These are phyloP conservation scores for Takifugu ocellatus DNA, from an alignment of 2,797 vertebrate genomes.

Conservation along the genomic window DNA sequence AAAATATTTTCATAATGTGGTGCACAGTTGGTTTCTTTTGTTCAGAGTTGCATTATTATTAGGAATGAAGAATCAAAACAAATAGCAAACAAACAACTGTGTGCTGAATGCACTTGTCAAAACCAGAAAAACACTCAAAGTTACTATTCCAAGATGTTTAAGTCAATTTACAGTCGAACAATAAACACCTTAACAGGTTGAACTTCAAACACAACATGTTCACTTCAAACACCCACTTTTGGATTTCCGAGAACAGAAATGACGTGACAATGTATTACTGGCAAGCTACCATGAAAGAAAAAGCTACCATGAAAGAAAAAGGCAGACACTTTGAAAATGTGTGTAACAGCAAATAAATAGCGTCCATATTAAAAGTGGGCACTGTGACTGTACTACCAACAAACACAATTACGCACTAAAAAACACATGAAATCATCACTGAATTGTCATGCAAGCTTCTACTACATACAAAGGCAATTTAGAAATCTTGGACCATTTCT, in stretches of 20 bases:
- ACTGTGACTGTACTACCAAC: constrained; percentile 46
- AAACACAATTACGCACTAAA: constrained; percentile 51
- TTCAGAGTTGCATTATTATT: constrained; percentile 56
- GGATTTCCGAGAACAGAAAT: constrained; percentile 11
- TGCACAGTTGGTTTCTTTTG: constrained; percentile 55
- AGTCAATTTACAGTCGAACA: constrained; percentile 71
- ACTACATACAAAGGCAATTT: constrained; percentile 39
- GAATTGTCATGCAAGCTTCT: constrained; percentile 26
- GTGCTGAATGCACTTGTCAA: constrained; percentile 58
- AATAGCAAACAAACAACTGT: constrained; percentile 58
- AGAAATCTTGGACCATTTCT: constrained; percentile 12
- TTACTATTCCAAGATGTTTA: constrained; percentile 65
- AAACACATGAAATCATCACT: constrained; percentile 29
- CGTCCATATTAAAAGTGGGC: constrained; percentile 35
- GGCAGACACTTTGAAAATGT: constrained; percentile 49
- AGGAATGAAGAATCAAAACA: constrained; percentile 71
- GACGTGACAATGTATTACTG: constrained; percentile 44
- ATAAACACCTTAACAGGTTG: constrained; percentile 53
- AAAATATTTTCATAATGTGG: constrained; percentile 71
- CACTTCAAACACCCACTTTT: constrained; percentile 28
- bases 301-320: constrained; percentile 31
- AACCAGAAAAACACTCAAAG: constrained; percentile 62
- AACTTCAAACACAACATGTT: constrained; percentile 48
- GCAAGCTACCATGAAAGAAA: constrained; percentile 34
- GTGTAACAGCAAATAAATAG: constrained; percentile 43